Conservation (phyloP, 92 coral and sea anemone genomes). For the Siderastrea siderea region DNA sequence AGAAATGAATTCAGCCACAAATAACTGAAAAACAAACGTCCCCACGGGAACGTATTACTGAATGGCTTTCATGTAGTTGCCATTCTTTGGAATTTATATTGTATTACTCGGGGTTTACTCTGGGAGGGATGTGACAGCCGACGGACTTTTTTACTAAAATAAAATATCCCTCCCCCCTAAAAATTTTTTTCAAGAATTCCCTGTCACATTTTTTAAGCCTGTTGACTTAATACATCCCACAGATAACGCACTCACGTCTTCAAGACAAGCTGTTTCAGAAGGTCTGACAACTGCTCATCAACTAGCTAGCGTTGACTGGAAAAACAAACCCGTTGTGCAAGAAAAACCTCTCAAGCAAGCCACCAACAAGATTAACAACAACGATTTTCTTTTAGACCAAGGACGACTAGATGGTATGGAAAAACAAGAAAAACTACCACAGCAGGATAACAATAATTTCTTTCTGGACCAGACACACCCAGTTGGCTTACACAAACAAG, state of each 20-base stretch:
- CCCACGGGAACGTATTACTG: too few relatives aligned
- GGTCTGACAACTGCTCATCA: conserved; percentile 72
- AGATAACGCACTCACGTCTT: conserved; percentile 38
- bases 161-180: too few relatives aligned
- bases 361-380: not conserved
- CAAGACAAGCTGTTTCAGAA: conserved; percentile 78
- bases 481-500: not conserved
- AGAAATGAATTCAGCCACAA: too few relatives aligned
- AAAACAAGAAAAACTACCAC: conserved; percentile 6
- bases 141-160: too few relatives aligned
- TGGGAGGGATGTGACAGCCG: too few relatives aligned
- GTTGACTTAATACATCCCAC: not conserved
- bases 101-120: too few relatives aligned
- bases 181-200: too few relatives aligned
- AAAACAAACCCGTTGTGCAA: conserved; percentile 32
- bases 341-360: conserved; percentile 23
- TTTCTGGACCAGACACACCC: not conserved
- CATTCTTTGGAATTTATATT: too few relatives aligned
- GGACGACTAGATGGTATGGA: not conserved
- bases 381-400: not conserved
- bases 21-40: too few relatives aligned
- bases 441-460: not conserved
- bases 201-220: too few relatives aligned
- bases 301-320: conserved; percentile 46
- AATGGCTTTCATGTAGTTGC: too few relatives aligned